A percentile compares a stretch with the other conserved stretches of the same genome.
Conservation (phyloP, 2,888 invertebrate genomes). For the Piscicola geometra region DNA sequence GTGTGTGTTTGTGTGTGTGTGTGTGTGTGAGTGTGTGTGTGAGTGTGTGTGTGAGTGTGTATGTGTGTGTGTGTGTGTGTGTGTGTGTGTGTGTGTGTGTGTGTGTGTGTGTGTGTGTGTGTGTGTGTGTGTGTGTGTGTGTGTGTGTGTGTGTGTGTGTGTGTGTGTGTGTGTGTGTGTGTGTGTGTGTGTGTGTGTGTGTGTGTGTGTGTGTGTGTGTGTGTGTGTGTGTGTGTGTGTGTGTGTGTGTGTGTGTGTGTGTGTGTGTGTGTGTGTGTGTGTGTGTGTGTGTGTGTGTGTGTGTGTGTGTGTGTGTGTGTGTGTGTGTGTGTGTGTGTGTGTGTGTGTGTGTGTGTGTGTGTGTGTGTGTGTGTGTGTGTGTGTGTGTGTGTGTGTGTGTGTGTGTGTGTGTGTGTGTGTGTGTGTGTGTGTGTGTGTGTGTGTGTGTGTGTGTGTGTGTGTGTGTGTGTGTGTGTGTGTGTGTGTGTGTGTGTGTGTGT, state of each 20-base stretch:
- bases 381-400: no score
- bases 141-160: slow-evolving; percentile 15
- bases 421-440: background rate
- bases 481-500: slow-evolving; percentile 17
- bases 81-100: slow-evolving; percentile 17
- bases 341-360: slow-evolving; percentile 12
- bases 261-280: background rate
- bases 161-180: slow-evolving; percentile 17
- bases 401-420: no score
- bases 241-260: no score
- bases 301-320: slow-evolving; percentile 17
- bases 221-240: no score
- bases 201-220: slow-evolving; percentile 4
- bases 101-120: slow-evolving; percentile 6
- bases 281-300: slow-evolving; percentile 17
- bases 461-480: slow-evolving; percentile 19
- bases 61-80: slow-evolving; percentile 15
- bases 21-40: slow-evolving; percentile 14
- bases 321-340: slow-evolving; percentile 17
- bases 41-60: slow-evolving; percentile 13
- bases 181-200: slow-evolving; percentile 6
- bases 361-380: slow-evolving; percentile 4
- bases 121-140: slow-evolving; percentile 3
- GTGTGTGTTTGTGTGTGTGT: background rate
- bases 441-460: slow-evolving; percentile 15